Evolutionary conservation across 2,888 invertebrate genomes (phyloP).

Genomic region (Pachycephus smyrnensis): DNA sequence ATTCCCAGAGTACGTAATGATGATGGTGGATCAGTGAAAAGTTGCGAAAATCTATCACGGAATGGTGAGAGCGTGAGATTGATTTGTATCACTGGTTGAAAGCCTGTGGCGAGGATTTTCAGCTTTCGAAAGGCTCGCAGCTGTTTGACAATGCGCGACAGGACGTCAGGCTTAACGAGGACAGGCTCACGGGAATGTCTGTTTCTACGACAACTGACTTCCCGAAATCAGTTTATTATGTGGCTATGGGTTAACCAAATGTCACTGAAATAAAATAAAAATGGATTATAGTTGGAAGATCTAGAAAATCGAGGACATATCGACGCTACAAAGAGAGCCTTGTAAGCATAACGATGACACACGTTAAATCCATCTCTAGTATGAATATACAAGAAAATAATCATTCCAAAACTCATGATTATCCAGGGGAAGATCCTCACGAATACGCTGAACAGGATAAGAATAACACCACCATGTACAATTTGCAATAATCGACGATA

Average conservation of each 20-base stretch:
- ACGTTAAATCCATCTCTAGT: not conserved
- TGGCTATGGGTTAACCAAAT: not conserved
- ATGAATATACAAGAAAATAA: not conserved
- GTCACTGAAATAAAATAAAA: not conserved
- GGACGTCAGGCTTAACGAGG: not conserved
- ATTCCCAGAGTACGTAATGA: not conserved
- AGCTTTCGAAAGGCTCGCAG: not conserved
- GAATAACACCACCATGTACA: not conserved
- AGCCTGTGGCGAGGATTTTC: not conserved
- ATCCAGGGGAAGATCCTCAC: not conserved
- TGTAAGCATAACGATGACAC: not conserved
- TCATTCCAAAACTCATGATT: not conserved
- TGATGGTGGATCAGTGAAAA: not conserved
- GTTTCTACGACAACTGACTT: not conserved
- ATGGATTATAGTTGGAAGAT: not conserved
- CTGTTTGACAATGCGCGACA: not conserved
- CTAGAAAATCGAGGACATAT: not conserved
- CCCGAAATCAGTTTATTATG: not conserved
- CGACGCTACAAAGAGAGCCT: not conserved
- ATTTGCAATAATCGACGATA: not conserved
- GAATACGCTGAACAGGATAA: not conserved
- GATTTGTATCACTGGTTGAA: not conserved
- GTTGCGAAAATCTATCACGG: not conserved
- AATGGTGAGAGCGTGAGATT: not conserved
- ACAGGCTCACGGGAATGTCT: not conserved